Evolutionary conservation across 35 echinoderm and acorn worm species (phyloP).

Genomic region (Heliocidaris tuberculata): DNA sequence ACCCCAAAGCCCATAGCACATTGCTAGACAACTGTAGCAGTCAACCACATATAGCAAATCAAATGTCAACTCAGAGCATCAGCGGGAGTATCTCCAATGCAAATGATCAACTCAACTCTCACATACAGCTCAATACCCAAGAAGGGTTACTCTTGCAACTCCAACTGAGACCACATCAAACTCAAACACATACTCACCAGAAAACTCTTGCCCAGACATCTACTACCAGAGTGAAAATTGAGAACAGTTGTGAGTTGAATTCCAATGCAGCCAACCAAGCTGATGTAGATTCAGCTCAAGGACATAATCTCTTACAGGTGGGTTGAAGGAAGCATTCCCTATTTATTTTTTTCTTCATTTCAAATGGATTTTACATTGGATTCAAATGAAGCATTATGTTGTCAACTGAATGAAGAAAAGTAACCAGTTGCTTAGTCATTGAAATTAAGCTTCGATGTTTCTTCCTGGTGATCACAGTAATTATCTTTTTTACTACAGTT

Average conservation of each 20-base stretch:
- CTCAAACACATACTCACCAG: neutral
- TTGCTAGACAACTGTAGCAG: neutral
- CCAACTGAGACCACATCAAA: neutral
- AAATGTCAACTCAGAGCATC: neutral
- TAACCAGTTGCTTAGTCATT: neutral
- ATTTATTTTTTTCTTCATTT: neutral
- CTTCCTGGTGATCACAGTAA: neutral
- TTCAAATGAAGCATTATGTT: neutral
- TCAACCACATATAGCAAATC: neutral
- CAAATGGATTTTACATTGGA: too few species aligned
- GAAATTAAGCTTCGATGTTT: neutral
- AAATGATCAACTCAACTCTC: neutral
- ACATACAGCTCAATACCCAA: neutral
- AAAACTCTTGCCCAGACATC: neutral
- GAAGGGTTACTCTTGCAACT: neutral
- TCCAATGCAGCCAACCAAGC: neutral
- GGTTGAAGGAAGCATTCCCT: neutral
- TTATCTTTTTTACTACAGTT: too few species aligned
- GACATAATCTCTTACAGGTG: neutral
- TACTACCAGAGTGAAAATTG: neutral
- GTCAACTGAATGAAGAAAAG: neutral
- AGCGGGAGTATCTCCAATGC: neutral
- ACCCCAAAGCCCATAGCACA: neutral
- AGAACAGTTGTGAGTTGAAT: neutral
- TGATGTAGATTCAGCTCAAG: neutral